Evolutionary conservation across 1,140 invertebrate species (phyloP).

Genomic region (Psix sp.): DNA sequence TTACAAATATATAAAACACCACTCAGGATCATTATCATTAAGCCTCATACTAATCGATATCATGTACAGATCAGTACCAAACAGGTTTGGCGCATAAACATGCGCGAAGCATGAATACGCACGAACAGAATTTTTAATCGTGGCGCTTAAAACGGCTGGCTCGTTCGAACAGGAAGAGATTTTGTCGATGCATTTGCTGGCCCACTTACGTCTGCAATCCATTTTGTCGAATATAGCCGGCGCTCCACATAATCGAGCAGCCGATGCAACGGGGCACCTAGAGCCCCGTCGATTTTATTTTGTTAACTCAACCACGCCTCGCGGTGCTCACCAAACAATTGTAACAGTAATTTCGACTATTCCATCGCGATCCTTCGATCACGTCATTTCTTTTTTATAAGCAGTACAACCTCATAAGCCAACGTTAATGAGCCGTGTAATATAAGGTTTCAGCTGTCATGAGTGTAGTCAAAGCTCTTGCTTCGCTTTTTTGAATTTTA

Average conservation of each 20-base stretch:
- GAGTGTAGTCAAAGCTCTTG: neutral
- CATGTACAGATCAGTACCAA: too few relatives aligned
- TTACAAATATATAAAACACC: too few relatives aligned
- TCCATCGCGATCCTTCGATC: neutral
- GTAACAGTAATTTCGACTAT: conserved; percentile 32
- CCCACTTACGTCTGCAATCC: conserved; percentile 33
- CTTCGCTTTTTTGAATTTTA: too few relatives aligned
- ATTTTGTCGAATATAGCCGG: conserved; percentile 38
- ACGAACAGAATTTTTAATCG: neutral
- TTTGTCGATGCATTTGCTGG: conserved; percentile 16
- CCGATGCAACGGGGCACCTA: conserved; percentile 13
- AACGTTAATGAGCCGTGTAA: too few relatives aligned
- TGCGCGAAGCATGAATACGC: neutral
- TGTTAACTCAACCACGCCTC: conserved; percentile 34
- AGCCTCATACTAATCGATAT: too few relatives aligned
- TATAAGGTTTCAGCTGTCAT: too few relatives aligned
- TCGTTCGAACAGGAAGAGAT: conserved; percentile 22
- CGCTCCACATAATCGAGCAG: conserved; percentile 40
- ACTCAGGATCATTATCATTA: too few relatives aligned
- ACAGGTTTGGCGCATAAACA: conserved; percentile 5
- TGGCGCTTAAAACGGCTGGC: conserved; percentile 5
- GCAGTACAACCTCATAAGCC: too few relatives aligned
- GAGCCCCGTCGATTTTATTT: conserved; percentile 15
- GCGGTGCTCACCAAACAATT: conserved; percentile 13
- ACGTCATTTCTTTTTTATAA: too few relatives aligned